Percentiles rank a stretch among this genome's conserved stretches.
These are phyloP conservation scores for Nilaparvata lugens DNA, from an alignment of 1,140 invertebrate genomes.

Conservation along the genomic window DNA sequence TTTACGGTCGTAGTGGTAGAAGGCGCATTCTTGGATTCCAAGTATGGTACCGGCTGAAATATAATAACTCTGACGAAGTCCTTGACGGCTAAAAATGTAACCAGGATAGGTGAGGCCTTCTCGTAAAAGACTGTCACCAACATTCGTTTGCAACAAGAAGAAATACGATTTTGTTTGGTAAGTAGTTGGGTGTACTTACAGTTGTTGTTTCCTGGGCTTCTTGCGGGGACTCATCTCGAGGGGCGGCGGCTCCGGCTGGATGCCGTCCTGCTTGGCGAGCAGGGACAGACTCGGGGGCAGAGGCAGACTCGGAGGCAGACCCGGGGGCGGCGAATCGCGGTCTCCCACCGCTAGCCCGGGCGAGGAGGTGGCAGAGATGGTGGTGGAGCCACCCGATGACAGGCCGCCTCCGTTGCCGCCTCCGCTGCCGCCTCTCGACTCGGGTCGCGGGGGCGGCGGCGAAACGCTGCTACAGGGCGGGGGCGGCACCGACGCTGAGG, in stretches of 20 bases:
- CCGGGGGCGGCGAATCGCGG: conserved; percentile 22
- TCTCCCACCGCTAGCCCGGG: conserved; percentile 50
- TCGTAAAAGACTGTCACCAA: too few species aligned
- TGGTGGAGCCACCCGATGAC: conserved; percentile 54
- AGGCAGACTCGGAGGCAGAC: background rate
- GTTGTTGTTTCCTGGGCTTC: conserved; percentile 46
- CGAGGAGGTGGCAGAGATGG: conserved; percentile 66
- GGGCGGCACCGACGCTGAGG: conserved; percentile 11
- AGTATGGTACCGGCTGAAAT: too few species aligned
- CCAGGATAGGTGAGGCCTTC: too few species aligned
- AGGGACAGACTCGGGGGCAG: conserved; percentile 32
- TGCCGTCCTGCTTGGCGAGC: conserved; percentile 11
- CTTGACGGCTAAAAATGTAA: too few species aligned
- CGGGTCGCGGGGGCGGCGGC: conserved; percentile 34
- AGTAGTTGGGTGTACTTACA: conserved; percentile 37
- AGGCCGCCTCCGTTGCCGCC: conserved; percentile 27
- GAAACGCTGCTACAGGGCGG: conserved; percentile 34
- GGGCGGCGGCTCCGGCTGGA: conserved; percentile 28
- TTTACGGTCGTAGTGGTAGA: too few species aligned
- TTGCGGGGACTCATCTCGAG: conserved; percentile 44
- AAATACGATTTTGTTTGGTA: too few species aligned
- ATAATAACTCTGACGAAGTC: too few species aligned
- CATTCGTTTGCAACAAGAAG: too few species aligned
- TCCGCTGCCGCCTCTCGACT: conserved; percentile 25
- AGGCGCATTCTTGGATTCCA: too few species aligned